A percentile compares a stretch with the other conserved stretches of the same genome.
phyloP scores from a whole-genome alignment of 2,113 vertebrate genomes.

The Salvelinus alpinus region DNA sequence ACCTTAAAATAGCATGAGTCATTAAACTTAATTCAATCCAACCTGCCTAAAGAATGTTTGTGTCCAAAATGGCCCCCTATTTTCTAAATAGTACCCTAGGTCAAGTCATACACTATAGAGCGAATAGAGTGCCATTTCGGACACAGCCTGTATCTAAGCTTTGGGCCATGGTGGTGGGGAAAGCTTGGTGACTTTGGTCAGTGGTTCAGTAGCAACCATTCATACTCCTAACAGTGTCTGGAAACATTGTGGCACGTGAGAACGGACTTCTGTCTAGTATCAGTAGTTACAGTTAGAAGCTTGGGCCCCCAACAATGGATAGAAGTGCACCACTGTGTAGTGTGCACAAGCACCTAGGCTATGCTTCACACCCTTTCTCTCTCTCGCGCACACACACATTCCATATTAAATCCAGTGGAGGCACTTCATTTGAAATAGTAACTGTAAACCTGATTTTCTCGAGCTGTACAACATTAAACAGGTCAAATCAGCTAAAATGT shows the following conservation, averaged over 20 bases:
- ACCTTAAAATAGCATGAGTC: not conserved
- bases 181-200: slow-evolving; percentile 69
- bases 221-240: slow-evolving; percentile 56
- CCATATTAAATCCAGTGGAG: slow-evolving; percentile 69
- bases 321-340: slow-evolving; percentile 51
- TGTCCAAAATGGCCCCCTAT: no score
- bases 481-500: slow-evolving; percentile 2
- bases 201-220: slow-evolving; percentile 72
- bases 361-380: slow-evolving; percentile 32
- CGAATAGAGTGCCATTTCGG: no score
- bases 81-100: no score
- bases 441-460: slow-evolving; percentile 65
- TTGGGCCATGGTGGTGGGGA: slow-evolving; percentile 45
- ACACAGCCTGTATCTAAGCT: slow-evolving; percentile 6
- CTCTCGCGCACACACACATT: not conserved
- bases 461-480: slow-evolving; percentile 56
- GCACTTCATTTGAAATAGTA: slow-evolving; percentile 76
- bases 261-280: slow-evolving; percentile 63
- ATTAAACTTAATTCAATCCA: not conserved
- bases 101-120: no score
- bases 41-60: no score
- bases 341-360: slow-evolving; percentile 62
- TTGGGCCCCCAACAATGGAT: slow-evolving; percentile 64
- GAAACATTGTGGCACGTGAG: slow-evolving; percentile 58
- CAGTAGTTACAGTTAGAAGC: slow-evolving; percentile 75